A percentile compares a stretch with the other conserved stretches of the same genome.
phyloP scores from a whole-genome alignment of 2,113 vertebrate genomes.

The Dipodomys merriami region DNA sequence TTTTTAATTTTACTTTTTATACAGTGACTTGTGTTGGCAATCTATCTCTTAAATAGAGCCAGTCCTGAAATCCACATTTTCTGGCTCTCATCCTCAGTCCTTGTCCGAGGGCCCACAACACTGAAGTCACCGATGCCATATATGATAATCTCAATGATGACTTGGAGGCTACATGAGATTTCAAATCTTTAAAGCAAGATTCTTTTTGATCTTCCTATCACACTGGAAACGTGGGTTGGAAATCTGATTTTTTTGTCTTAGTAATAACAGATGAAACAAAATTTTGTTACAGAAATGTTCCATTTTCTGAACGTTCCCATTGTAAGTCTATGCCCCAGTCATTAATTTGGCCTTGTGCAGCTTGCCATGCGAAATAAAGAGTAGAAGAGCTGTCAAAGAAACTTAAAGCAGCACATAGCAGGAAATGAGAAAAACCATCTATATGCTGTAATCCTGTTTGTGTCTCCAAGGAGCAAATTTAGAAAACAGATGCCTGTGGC shows the following conservation, averaged over 20 bases:
- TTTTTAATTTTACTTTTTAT: background rate
- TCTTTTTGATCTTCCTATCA: slow-evolving; percentile 52
- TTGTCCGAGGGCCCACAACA: slow-evolving; percentile 46
- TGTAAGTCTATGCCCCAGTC: background rate
- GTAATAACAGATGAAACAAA: slow-evolving; percentile 49
- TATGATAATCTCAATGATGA: slow-evolving; percentile 42
- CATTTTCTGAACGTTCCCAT: slow-evolving; percentile 25
- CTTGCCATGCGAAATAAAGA: slow-evolving; percentile 33
- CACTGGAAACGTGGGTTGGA: slow-evolving; percentile 42
- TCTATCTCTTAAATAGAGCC: background rate
- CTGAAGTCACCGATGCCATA: slow-evolving; percentile 69
- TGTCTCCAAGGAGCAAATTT: slow-evolving; percentile 66
- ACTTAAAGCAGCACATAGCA: slow-evolving; percentile 54
- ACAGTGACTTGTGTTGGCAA: background rate
- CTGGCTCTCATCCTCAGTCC: slow-evolving; percentile 36
- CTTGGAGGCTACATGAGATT: background rate
- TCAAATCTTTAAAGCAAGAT: slow-evolving; percentile 64
- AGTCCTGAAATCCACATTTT: slow-evolving; percentile 31
- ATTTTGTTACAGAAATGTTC: slow-evolving; percentile 31
- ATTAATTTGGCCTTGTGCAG: background rate
- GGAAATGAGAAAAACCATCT: slow-evolving; percentile 70
- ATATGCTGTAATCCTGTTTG: slow-evolving; percentile 35
- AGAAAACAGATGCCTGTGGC: slow-evolving; percentile 68
- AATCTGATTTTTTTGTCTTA: slow-evolving; percentile 6
- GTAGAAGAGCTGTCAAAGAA: slow-evolving; percentile 49